Conservation (phyloP, 2,113 vertebrate species). For the Corvus cornix region DNA sequence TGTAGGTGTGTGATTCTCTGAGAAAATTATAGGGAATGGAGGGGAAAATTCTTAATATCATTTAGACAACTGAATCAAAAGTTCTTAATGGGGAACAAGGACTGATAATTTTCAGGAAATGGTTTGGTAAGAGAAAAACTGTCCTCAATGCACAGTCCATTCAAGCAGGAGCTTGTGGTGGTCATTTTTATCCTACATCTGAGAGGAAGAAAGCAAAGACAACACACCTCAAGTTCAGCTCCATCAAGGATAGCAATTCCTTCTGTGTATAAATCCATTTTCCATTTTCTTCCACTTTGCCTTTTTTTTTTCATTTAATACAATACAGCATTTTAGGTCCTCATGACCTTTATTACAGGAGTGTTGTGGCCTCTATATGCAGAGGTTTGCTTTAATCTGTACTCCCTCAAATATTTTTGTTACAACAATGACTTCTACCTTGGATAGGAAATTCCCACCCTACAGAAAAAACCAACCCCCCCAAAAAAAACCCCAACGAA, state of each 20-base stretch:
- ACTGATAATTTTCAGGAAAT: background rate
- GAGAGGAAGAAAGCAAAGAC: background rate
- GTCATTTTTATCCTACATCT: background rate
- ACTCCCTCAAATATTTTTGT: background rate
- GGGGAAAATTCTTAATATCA: background rate
- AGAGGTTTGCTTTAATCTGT: background rate
- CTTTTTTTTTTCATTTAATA: background rate
- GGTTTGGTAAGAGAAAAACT: background rate
- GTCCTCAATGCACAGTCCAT: background rate
- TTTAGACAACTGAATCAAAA: background rate
- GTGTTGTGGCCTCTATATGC: background rate
- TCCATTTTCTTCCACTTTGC: background rate
- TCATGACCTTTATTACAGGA: background rate
- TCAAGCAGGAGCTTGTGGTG: background rate
- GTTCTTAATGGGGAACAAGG: background rate
- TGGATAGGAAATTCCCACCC: background rate
- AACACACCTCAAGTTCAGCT: background rate
- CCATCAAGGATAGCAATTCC: background rate
- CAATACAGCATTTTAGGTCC: background rate
- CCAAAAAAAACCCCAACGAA: rapidly evolving
- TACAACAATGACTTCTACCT: background rate
- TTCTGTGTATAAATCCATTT: background rate
- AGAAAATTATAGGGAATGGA: background rate
- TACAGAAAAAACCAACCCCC: background rate
- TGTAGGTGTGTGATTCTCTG: background rate